Conservation (phyloP, 2,888 invertebrate species). For the Iselma pallidipennis region DNA sequence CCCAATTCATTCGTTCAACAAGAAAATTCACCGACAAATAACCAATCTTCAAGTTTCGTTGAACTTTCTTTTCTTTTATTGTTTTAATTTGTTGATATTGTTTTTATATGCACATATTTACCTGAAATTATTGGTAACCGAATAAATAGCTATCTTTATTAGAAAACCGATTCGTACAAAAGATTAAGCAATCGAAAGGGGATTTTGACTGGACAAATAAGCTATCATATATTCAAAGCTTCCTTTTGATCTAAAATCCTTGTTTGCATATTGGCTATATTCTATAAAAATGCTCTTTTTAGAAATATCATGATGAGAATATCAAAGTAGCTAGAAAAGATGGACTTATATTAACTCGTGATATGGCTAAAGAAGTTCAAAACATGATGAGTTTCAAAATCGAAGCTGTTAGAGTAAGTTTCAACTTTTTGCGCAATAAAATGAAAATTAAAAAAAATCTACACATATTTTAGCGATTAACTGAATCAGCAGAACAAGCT, state of each 20-base stretch:
- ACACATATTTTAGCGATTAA: conserved; percentile 70
- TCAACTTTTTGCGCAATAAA: background rate
- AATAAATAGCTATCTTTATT: no score
- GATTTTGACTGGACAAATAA: no score
- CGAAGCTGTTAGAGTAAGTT: conserved; percentile 86
- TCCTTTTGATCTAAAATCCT: no score
- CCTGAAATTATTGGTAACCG: no score
- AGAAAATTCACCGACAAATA: no score
- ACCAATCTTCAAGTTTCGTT: background rate
- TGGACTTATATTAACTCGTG: conserved; percentile 80
- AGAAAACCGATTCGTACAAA: no score
- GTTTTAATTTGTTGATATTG: background rate
- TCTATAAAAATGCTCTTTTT: no score
- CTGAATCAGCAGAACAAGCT: conserved; percentile 89
- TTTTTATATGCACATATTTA: background rate
- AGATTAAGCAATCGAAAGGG: background rate
- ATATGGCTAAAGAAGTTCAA: conserved; percentile 88
- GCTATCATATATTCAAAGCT: no score
- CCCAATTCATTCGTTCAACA: background rate
- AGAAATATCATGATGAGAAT: conserved; percentile 82
- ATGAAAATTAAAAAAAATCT: background rate
- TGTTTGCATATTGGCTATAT: no score
- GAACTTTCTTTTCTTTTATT: background rate
- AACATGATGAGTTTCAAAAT: conserved; percentile 93
- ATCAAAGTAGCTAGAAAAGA: conserved; percentile 82